Evolutionary conservation across 2,797 vertebrate species (phyloP), one percentile per base, ranked within the genome.

Genomic region (Thamnophis elegans): DNA sequence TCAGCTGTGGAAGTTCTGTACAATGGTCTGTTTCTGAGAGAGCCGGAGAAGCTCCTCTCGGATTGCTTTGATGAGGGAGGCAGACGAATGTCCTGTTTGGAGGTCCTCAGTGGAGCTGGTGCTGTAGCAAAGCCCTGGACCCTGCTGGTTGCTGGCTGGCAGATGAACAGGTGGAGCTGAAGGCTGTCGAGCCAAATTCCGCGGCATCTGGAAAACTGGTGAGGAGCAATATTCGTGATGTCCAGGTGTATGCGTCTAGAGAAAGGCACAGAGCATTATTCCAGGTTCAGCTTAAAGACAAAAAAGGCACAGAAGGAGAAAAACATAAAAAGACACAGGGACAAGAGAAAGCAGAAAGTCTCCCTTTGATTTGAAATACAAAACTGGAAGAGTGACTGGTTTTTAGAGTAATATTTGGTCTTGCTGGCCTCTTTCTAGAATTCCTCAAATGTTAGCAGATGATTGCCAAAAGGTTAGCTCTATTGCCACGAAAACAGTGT

Each of bases 21-120:
- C 98, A 11, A 98, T 92, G 9, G 97, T 98, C 97, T 99, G 99
- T 97, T 99, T 99, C 97, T 99, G 99, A 93, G 99, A 99, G 87
- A 99, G 98, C 53, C 99, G 98, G 22, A 99, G 98, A 62, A 99
- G 98, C 97, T 99, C 99, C 98, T 99, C 99, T 90, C 99, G 98
- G 96, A 99, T 99, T 32, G 99, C 99, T 98, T 99, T 99, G 96
- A 99, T 99, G 89, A 99, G 99, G 20, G 99, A 99, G 93, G 99
- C 98, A 0, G 99, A 99, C 2, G 99, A 99, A 96, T 99, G 99
- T 92, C 98, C 96, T 0, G 99, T 98, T 58, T 98, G 98, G 20
- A 99, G 98, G 93, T 98, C 98, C 58, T 99, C 99, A 36, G 97
- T 97, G 26, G 98, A 98, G 55, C 98, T 98, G 94, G 98, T 97